Evolutionary conservation across 2,113 vertebrate genomes (phyloP).

Genomic region (Uropsilus gracilis): DNA sequence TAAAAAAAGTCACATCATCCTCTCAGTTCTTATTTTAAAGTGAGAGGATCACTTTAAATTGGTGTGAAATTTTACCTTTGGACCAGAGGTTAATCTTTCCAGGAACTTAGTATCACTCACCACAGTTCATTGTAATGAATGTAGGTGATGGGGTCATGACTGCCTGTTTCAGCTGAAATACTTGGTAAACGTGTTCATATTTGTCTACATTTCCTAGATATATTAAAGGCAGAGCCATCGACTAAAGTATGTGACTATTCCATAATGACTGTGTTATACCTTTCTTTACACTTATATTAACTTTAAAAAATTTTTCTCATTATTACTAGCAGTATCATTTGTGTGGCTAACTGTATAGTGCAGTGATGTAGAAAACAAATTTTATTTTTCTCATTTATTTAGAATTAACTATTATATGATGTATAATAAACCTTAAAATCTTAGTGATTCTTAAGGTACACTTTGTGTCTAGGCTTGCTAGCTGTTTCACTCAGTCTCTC

Average conservation of each 20-base stretch:
- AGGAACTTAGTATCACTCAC: not conserved
- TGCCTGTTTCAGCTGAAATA: not conserved
- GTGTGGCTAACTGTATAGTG: not conserved
- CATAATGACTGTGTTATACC: not conserved
- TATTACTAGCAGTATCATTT: not conserved
- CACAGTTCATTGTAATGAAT: not conserved
- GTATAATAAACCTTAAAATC: not conserved
- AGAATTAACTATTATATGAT: not conserved
- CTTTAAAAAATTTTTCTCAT: not conserved
- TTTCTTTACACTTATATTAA: not conserved
- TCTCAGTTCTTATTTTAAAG: constrained; percentile 18
- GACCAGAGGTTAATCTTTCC: not conserved
- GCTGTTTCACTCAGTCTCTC: not conserved
- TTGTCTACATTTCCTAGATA: not conserved
- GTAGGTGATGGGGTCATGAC: not conserved
- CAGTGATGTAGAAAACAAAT: not conserved
- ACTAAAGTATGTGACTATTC: not conserved
- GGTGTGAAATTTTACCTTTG: not conserved
- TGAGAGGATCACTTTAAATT: not conserved
- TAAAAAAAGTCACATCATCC: not conserved
- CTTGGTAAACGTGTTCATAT: not conserved
- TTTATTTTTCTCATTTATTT: constrained; percentile 16
- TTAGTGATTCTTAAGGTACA: not conserved
- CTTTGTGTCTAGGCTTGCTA: not conserved
- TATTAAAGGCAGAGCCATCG: not conserved